Conservation (phyloP, 2,113 vertebrate genomes). For the Pteronura brasiliensis region DNA sequence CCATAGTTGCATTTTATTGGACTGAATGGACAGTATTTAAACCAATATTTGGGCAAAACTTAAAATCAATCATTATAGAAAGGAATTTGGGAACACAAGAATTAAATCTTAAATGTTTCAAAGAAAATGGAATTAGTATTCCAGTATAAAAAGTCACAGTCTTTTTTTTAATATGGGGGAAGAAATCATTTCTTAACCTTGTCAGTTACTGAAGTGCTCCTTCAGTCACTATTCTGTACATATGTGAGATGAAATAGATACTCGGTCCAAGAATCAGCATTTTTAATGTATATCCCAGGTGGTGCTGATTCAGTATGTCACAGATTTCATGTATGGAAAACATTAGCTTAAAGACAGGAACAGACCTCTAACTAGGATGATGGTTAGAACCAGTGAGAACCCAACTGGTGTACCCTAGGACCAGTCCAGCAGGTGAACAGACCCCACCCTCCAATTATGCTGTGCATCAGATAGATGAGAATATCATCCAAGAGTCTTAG, state of each 20-base stretch:
- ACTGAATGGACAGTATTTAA: background rate
- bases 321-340: background rate
- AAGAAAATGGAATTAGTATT: constrained; percentile 1
- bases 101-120: background rate
- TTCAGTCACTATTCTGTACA: background rate
- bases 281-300: background rate
- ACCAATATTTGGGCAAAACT: background rate
- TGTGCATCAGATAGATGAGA: background rate
- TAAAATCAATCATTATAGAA: background rate
- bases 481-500: background rate
- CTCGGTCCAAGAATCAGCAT: background rate
- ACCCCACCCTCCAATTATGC: background rate
- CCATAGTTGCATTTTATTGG: background rate
- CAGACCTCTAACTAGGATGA: background rate
- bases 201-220: background rate
- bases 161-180: background rate
- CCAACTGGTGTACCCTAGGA: background rate
- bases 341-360: background rate
- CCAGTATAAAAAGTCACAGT: background rate
- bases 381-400: background rate
- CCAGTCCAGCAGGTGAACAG: background rate
- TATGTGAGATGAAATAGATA: background rate
- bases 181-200: background rate
- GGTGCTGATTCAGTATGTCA: background rate
- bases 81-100: background rate